Percentiles rank a stretch among this genome's conserved stretches.
These are phyloP conservation scores for Muschampia staudingeri DNA, from an alignment of 2,888 invertebrate species.

Conservation along the genomic window DNA sequence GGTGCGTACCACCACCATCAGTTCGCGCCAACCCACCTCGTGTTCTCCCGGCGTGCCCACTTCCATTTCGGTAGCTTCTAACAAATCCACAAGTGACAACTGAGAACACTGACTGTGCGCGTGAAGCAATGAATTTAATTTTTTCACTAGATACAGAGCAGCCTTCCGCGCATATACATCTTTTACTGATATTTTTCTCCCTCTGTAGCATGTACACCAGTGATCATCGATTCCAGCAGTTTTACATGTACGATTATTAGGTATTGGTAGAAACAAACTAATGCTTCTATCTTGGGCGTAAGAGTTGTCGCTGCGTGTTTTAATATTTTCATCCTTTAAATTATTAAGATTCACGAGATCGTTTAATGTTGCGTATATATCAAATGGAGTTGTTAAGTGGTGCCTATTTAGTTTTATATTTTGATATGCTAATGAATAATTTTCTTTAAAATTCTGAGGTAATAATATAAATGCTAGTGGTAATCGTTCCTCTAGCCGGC, in stretches of 20 bases:
- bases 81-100: slow-evolving; percentile 92
- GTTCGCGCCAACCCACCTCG: slow-evolving; percentile 90
- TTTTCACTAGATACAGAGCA: slow-evolving; percentile 91
- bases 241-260: slow-evolving; percentile 94
- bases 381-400: slow-evolving; percentile 96
- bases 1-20: slow-evolving; percentile 92
- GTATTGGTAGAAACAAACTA: slow-evolving; percentile 95
- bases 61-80: slow-evolving; percentile 93
- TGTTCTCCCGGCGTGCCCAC: slow-evolving; percentile 80
- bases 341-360: slow-evolving; percentile 92
- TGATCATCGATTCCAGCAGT: slow-evolving; percentile 95
- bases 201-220: slow-evolving; percentile 97
- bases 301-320: slow-evolving; percentile 75
- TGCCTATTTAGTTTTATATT: slow-evolving; percentile 93
- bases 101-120: slow-evolving; percentile 92
- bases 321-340: slow-evolving; percentile 82
- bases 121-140: slow-evolving; percentile 92
- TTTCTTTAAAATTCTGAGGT: slow-evolving; percentile 93
- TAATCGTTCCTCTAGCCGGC: slow-evolving; percentile 96
- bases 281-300: slow-evolving; percentile 91
- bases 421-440: slow-evolving; percentile 91
- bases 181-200: slow-evolving; percentile 89
- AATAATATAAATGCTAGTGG: slow-evolving; percentile 95
- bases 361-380: slow-evolving; percentile 95
- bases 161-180: slow-evolving; percentile 91